Evolutionary conservation across 2,888 invertebrate genomes (phyloP).

Genomic region (Eueremaeus valkanovi): DNA sequence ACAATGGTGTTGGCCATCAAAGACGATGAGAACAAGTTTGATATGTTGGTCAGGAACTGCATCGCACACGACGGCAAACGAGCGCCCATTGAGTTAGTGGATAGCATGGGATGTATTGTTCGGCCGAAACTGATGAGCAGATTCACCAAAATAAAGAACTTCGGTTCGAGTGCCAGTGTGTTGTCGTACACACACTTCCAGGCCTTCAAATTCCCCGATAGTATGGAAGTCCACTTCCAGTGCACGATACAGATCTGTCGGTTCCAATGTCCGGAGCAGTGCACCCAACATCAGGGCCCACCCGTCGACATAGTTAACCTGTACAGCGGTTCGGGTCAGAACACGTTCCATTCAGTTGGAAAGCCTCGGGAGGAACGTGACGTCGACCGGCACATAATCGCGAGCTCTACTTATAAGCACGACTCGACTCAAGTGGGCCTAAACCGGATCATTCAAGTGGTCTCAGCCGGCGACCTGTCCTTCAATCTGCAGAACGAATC

Average conservation of each 20-base stretch:
- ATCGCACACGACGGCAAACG: conserved; percentile 91
- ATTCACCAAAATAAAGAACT: conserved; percentile 91
- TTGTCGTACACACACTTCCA: conserved; percentile 89
- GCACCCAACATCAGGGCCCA: conserved; percentile 56
- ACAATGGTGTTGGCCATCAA: conserved; percentile 93
- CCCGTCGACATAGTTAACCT: conserved; percentile 42
- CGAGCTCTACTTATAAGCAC: conserved; percentile 41
- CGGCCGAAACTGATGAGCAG: conserved; percentile 87
- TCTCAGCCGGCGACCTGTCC: conserved; percentile 82
- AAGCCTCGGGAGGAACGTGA: conserved; percentile 47
- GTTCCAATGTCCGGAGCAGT: conserved; percentile 88
- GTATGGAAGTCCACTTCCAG: conserved; percentile 94
- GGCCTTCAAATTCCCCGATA: conserved; percentile 91
- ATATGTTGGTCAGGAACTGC: conserved; percentile 89
- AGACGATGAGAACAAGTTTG: conserved; percentile 89
- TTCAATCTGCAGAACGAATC: conserved; percentile 60
- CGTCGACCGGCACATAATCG: conserved; percentile 37
- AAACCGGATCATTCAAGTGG: conserved; percentile 58
- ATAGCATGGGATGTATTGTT: conserved; percentile 86
- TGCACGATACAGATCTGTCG: conserved; percentile 91
- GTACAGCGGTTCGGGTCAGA: conserved; percentile 33
- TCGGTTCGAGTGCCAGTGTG: conserved; percentile 86
- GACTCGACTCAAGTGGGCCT: conserved; percentile 46
- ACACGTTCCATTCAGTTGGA: conserved; percentile 37
- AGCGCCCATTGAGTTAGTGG: conserved; percentile 86